Base-by-base conservation (phyloP, 2,888 invertebrate species). In the Heliconius erato region DNA sequence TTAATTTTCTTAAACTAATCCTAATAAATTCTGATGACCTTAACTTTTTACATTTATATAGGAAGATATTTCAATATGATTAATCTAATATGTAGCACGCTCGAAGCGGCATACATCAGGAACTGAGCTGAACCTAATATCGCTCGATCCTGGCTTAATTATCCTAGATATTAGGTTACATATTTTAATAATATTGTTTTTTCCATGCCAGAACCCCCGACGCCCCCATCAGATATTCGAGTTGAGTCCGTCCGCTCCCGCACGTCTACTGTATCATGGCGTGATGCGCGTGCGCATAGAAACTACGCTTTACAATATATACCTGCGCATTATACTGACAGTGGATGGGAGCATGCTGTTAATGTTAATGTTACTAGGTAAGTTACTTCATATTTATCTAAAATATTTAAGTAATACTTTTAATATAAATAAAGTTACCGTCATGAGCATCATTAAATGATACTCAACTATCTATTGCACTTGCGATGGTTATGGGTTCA, bases 241-340 rank as follows among this genome's bases (percentile, higher is more conserved):
- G 86, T 95, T 5, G 94, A 94, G 49, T 86, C 91, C 0, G 92
- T 94, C 0, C 89, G 91, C 2, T 91, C 95, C 0, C 92, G 96
- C 2, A 85, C 88, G 0, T 92, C 91, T 0, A 84, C 89, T 1
- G 85, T 95, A 0, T 94, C 94, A 2, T 96, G 96, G 96, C 89
- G 92, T 0, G 87, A 92, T 5, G 91, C 94, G 0, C 87, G 93
- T 1, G 91, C 93, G 2, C 94, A 93, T 85, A 88, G 90, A 0
- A 90, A 92, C 82, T 96, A 95, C 89, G 87, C 93, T 0, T 85
- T 96, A 5, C 96, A 96, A 83, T 94, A 94, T 85, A 89, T 91
- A 0, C 91, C 91, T 26, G 88, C 91, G 0, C 92, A 93, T 80
- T 92, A 92, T 82, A 87, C 89, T 3, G 92, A 93, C 68, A 88